Percentiles rank a stretch among this genome's conserved stretches.
phyloP scores from a whole-genome alignment of 2,113 vertebrate genomes.

The Sebastes fasciatus region DNA sequence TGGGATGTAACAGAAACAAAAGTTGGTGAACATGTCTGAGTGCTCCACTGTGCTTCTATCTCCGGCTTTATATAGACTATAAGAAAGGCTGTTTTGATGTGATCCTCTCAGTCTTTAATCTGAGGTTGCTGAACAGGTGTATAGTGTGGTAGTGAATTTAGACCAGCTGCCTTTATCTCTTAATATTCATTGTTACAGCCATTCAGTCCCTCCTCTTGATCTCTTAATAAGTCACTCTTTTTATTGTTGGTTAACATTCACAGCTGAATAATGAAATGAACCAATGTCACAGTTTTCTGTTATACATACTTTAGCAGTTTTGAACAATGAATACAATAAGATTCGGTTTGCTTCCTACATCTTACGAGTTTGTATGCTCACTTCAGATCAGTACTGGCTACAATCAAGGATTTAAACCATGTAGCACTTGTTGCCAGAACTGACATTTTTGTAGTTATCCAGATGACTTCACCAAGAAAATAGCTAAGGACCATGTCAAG shows the following conservation, averaged over 20 bases:
- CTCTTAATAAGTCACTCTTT: neutral
- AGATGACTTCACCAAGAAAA: neutral
- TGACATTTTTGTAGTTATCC: neutral
- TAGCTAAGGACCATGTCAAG: neutral
- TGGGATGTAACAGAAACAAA: neutral
- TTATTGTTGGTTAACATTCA: slow-evolving; percentile 8
- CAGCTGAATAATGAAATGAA: slow-evolving; percentile 7
- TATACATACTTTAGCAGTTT: neutral
- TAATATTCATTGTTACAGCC: slow-evolving; percentile 1
- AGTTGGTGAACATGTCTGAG: neutral
- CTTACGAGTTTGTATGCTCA: neutral
- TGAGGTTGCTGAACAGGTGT: neutral
- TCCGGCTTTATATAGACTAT: no score
- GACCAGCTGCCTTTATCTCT: slow-evolving; percentile 3
- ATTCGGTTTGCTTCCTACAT: neutral
- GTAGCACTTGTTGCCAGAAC: neutral
- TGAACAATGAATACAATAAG: neutral
- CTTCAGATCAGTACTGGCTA: neutral
- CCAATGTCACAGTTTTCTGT: neutral
- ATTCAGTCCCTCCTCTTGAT: slow-evolving; percentile 7
- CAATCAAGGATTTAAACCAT: neutral
- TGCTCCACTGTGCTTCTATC: neutral
- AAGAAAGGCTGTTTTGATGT: neutral
- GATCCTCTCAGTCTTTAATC: neutral
- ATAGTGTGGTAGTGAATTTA: neutral